Percentiles rank a stretch among this genome's conserved stretches.
Evolutionary conservation across 2,888 invertebrate species (phyloP).

Genomic region (Ichneumon xanthorius): DNA sequence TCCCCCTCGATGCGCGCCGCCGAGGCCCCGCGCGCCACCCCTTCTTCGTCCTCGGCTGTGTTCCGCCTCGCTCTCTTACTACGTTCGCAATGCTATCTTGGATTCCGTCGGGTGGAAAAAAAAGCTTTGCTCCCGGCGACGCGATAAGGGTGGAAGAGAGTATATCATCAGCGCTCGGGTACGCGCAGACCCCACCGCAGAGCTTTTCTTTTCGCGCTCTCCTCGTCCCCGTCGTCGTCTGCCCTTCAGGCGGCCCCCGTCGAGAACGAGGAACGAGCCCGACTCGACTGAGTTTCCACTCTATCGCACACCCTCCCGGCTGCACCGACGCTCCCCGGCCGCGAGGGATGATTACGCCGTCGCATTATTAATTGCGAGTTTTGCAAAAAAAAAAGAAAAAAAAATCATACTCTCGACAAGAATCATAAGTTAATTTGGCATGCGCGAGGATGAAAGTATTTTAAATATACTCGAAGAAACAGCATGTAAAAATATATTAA

Average conservation of each 20-base stretch:
- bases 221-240: constrained; percentile 41
- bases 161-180: constrained; percentile 50
- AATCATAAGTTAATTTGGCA: constrained; percentile 58
- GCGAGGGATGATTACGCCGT: constrained; percentile 63
- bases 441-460: constrained; percentile 16
- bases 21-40: constrained; percentile 49
- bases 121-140: constrained; percentile 43
- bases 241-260: constrained; percentile 31
- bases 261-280: constrained; percentile 55
- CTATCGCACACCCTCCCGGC: constrained; percentile 69
- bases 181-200: constrained; percentile 19
- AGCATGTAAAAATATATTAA: neutral
- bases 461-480: neutral
- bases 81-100: constrained; percentile 70
- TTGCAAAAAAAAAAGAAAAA: constrained; percentile 52
- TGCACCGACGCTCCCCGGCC: constrained; percentile 53
- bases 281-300: constrained; percentile 67
- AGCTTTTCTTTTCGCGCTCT: constrained; percentile 55
- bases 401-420: constrained; percentile 38
- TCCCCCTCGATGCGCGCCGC: constrained; percentile 50
- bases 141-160: constrained; percentile 59
- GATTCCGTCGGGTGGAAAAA: constrained; percentile 64
- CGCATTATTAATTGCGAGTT: constrained; percentile 71
- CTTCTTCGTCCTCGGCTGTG: constrained; percentile 26
- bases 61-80: constrained; percentile 44